Evolutionary conservation across 2,113 vertebrate species (phyloP).

Genomic region (Fulica atra): DNA sequence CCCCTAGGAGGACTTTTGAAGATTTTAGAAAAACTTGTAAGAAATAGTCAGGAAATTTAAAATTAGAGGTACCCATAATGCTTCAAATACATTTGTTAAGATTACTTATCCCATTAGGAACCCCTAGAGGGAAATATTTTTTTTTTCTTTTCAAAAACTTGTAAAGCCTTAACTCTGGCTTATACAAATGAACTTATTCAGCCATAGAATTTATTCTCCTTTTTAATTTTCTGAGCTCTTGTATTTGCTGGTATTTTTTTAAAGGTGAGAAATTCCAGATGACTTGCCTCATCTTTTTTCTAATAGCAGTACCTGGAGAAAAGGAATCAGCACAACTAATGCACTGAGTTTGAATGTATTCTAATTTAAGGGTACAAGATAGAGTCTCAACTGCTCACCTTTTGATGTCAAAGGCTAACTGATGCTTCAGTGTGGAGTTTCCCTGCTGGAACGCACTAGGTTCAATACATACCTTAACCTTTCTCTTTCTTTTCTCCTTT

Average conservation of each 20-base stretch:
- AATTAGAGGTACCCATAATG: not conserved
- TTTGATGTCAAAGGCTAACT: fast-evolving
- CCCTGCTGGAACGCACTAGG: too few relatives aligned
- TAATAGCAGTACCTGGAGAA: not conserved
- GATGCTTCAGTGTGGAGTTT: not conserved
- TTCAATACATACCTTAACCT: constrained; percentile 37
- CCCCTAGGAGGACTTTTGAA: not conserved
- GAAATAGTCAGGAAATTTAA: not conserved
- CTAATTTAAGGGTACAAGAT: not conserved
- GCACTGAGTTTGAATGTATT: not conserved
- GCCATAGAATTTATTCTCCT: fast-evolving
- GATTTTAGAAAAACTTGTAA: not conserved
- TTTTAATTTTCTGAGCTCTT: not conserved
- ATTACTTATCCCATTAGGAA: not conserved
- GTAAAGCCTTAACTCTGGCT: not conserved
- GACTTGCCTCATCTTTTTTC: not conserved
- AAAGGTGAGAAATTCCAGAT: not conserved
- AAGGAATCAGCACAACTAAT: not conserved
- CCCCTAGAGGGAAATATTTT: not conserved
- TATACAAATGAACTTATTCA: not conserved
- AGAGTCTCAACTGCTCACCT: not conserved
- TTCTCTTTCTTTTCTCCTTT: constrained; percentile 85
- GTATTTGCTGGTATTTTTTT: not conserved
- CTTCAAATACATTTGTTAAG: not conserved
- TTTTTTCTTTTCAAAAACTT: not conserved